A percentile compares a stretch with the other conserved stretches of the same genome.
These are phyloP conservation scores for Engraulis encrasicolus DNA, from an alignment of 2,113 vertebrate genomes.

Conservation along the genomic window DNA sequence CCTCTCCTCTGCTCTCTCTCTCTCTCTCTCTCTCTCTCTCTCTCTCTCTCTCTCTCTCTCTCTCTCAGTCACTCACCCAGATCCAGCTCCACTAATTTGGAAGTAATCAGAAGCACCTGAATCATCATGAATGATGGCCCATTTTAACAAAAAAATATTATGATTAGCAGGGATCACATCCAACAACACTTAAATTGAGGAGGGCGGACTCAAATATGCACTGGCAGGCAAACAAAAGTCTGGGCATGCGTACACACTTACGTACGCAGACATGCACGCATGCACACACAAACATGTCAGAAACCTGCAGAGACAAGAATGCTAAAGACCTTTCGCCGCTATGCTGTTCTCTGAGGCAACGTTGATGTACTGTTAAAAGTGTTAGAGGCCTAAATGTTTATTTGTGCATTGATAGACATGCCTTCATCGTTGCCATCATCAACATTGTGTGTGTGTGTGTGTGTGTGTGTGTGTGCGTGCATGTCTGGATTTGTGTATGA, in stretches of 20 bases:
- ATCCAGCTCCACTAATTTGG: conserved; percentile 49
- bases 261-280: not conserved
- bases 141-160: conserved; percentile 13
- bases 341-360: not conserved
- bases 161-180: conserved; percentile 45
- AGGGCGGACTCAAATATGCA: not conserved
- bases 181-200: conserved; percentile 37
- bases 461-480: not conserved
- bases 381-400: not conserved
- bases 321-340: not conserved
- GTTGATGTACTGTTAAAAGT: not conserved
- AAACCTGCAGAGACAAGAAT: not conserved
- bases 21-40: conserved; percentile 60
- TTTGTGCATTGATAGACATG: too few species aligned
- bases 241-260: not conserved
- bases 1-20: conserved; percentile 54
- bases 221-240: conserved; percentile 33
- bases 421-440: too few species aligned
- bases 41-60: too few species aligned
- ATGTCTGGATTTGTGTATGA: conserved; percentile 17
- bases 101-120: conserved; percentile 57
- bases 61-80: too few species aligned
- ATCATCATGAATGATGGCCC: conserved; percentile 37
- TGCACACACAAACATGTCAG: not conserved
- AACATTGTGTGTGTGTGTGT: conserved; percentile 10